Percentiles rank a stretch among this genome's conserved stretches.
These are phyloP conservation scores for Drosophila tsacasi DNA, from an alignment of 1,140 invertebrate species.

Conservation along the genomic window DNA sequence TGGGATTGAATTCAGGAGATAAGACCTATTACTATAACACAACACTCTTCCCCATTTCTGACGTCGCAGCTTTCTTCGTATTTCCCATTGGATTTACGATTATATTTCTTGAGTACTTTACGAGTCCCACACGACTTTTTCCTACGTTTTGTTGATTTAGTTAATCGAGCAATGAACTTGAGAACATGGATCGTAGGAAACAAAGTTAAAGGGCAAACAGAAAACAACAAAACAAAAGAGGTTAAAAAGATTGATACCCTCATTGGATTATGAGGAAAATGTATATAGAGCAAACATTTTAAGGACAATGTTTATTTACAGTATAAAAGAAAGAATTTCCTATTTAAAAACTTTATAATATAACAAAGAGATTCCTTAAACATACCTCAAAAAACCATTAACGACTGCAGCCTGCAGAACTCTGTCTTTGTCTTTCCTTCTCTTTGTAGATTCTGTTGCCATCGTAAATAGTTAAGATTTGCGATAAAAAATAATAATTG, in stretches of 20 bases:
- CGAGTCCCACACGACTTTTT: constrained; percentile 14
- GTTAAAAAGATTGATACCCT: constrained; percentile 10
- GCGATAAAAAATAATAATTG: constrained; percentile 38
- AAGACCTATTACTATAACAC: constrained; percentile 1
- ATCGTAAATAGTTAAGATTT: constrained; percentile 54
- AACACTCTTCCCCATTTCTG: constrained; percentile 8
- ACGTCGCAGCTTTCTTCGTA: neutral
- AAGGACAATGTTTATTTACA: neutral
- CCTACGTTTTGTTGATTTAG: constrained; percentile 53
- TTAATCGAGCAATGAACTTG: constrained; percentile 73
- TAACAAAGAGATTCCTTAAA: neutral
- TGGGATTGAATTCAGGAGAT: constrained; percentile 13
- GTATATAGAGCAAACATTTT: neutral
- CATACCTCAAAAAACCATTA: constrained; percentile 17
- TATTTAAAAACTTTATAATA: neutral
- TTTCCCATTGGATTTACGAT: constrained; percentile 12
- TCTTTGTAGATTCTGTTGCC: constrained; percentile 25
- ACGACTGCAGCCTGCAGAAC: neutral
- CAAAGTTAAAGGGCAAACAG: constrained; percentile 39
- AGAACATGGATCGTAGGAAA: constrained; percentile 31
- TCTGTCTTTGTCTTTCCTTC: constrained; percentile 6
- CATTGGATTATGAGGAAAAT: neutral
- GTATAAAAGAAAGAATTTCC: neutral
- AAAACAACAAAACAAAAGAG: constrained; percentile 21
- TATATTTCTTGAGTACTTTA: constrained; percentile 13